Evolutionary conservation across 1,140 invertebrate genomes (phyloP).

Genomic region (Trachymyrmex septentrionalis): DNA sequence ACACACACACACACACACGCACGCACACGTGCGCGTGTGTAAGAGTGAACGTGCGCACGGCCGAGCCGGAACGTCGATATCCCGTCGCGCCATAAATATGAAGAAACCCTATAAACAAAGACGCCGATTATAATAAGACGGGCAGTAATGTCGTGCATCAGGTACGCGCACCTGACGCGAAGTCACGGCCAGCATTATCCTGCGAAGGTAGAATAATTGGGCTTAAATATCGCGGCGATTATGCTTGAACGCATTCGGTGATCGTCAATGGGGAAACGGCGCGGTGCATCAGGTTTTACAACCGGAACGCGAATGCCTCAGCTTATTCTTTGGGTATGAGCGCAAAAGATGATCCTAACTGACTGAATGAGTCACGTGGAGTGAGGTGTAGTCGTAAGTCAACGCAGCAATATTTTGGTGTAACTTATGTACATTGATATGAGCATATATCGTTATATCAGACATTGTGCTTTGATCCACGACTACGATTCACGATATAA

Average conservation of each 20-base stretch:
- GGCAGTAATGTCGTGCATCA: constrained; percentile 58
- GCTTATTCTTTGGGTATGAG: background rate
- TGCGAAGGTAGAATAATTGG: constrained; percentile 66
- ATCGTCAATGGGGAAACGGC: background rate
- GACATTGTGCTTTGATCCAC: too few species aligned
- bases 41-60: background rate
- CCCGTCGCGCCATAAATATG: constrained; percentile 67
- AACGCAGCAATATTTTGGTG: too few species aligned
- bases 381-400: too few species aligned
- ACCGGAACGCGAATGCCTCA: background rate
- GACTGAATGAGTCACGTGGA: too few species aligned
- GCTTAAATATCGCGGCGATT: constrained; percentile 68
- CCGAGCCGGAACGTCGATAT: constrained; percentile 27
- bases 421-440: too few species aligned
- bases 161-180: constrained; percentile 61
- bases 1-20: background rate
- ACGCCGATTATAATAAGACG: constrained; percentile 72
- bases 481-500: too few species aligned
- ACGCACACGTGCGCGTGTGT: background rate
- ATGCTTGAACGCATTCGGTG: background rate
- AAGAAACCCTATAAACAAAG: constrained; percentile 71
- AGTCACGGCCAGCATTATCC: constrained; percentile 51
- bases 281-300: background rate
- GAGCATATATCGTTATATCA: too few species aligned
- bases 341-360: too few species aligned